phyloP scores from a whole-genome alignment of 2,888 invertebrate genomes.

The Erebia epiphron region DNA sequence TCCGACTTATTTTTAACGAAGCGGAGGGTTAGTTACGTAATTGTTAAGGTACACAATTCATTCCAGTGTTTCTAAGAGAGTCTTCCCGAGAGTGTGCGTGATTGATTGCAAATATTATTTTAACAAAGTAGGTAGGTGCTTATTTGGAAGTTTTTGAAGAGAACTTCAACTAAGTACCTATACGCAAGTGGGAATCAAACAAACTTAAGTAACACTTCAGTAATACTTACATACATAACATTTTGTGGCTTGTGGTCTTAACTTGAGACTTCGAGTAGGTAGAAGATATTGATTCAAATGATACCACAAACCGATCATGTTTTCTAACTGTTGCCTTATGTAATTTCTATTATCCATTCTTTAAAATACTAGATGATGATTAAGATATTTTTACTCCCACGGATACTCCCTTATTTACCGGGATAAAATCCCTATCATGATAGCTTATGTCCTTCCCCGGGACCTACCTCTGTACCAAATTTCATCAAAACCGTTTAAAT shows the following conservation, averaged over 20 bases:
- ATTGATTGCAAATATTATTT: conserved; percentile 12
- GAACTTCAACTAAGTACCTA: background rate
- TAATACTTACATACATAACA: conserved; percentile 31
- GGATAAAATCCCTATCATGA: too few relatives aligned
- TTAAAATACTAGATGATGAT: too few relatives aligned
- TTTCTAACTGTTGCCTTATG: conserved; percentile 31
- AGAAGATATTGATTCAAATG: conserved; percentile 30
- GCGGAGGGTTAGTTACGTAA: background rate
- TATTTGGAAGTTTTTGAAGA: conserved; percentile 4
- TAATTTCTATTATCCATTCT: background rate
- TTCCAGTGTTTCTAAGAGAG: background rate
- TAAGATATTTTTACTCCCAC: too few relatives aligned
- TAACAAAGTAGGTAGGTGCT: background rate
- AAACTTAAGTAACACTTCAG: conserved; percentile 25
- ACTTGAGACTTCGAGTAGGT: conserved; percentile 30
- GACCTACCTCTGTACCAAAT: too few relatives aligned
- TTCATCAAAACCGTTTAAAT: too few relatives aligned
- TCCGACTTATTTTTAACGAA: too few relatives aligned
- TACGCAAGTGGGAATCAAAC: conserved; percentile 16
- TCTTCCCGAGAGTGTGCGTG: background rate
- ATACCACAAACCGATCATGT: conserved; percentile 40
- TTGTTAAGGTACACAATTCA: background rate
- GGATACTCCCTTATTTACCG: too few relatives aligned
- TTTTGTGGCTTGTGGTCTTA: conserved; percentile 38
- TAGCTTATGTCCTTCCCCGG: too few relatives aligned